Evolutionary conservation across 1,140 invertebrate genomes (phyloP).

Genomic region (Potamilus streckersoni): DNA sequence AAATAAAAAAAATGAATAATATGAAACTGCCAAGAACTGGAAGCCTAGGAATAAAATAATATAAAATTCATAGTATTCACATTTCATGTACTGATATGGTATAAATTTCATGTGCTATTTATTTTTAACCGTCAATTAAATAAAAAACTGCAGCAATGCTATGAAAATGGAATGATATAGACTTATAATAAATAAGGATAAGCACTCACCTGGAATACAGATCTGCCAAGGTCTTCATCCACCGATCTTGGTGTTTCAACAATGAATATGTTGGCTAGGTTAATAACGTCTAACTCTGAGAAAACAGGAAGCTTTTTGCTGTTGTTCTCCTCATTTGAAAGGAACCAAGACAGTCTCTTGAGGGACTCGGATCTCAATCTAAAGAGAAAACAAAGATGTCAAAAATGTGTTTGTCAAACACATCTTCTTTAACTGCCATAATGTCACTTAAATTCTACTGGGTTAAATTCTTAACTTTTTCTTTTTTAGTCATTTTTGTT

Average conservation of each 20-base stretch:
- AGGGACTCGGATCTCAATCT: slow-evolving; percentile 51
- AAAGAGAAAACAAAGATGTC: slow-evolving; percentile 5
- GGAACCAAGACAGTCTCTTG: slow-evolving; percentile 54
- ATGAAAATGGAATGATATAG: neutral
- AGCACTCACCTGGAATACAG: slow-evolving; percentile 53
- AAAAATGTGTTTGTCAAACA: too few species aligned
- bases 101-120: too few species aligned
- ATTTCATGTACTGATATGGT: too few species aligned
- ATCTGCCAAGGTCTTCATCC: slow-evolving; percentile 47
- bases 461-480: neutral
- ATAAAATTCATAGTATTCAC: too few species aligned
- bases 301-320: slow-evolving; percentile 47
- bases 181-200: neutral
- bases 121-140: too few species aligned
- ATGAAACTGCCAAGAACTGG: too few species aligned
- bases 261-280: slow-evolving; percentile 45
- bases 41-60: too few species aligned
- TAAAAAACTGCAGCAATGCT: too few species aligned
- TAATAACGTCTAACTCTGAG: slow-evolving; percentile 44
- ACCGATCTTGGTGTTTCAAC: slow-evolving; percentile 40
- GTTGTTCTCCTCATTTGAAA: slow-evolving; percentile 52
- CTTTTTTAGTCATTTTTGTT: neutral
- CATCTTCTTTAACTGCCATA: too few species aligned
- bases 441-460: neutral
- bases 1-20: too few species aligned